Evolutionary conservation across 2,113 vertebrate species (phyloP).

Genomic region (Canis aureus): DNA sequence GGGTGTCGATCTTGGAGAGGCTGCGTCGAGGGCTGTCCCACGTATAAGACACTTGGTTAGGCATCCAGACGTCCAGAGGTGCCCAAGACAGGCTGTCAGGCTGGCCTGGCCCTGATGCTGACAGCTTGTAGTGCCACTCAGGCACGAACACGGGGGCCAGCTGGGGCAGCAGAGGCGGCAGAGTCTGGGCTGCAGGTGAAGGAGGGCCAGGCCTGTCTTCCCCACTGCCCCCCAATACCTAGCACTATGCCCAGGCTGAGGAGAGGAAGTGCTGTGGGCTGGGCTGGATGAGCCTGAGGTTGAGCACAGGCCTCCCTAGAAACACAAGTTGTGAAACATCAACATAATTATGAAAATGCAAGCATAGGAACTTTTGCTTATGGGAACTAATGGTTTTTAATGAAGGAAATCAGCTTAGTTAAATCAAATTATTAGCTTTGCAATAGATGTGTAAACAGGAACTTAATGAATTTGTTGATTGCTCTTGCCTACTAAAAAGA

Average conservation of each 20-base stretch:
- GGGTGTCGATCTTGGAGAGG: background rate
- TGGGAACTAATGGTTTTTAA: slow-evolving; percentile 83
- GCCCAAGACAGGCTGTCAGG: background rate
- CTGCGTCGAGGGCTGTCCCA: background rate
- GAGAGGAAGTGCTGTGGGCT: background rate
- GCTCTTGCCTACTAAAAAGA: slow-evolving; percentile 61
- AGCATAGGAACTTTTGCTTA: slow-evolving; percentile 69
- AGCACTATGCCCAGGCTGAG: too few species aligned
- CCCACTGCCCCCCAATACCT: background rate
- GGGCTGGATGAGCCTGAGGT: background rate
- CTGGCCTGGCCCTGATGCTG: background rate
- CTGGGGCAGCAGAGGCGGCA: background rate
- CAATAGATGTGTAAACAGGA: slow-evolving; percentile 79
- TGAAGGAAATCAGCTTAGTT: slow-evolving; percentile 80
- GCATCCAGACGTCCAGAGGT: background rate
- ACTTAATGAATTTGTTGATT: slow-evolving; percentile 78
- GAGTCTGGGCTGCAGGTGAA: background rate
- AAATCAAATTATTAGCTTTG: slow-evolving; percentile 80
- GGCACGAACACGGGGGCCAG: background rate
- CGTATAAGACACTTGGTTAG: background rate
- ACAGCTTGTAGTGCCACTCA: background rate
- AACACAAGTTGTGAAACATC: slow-evolving; percentile 73
- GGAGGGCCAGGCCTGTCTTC: background rate
- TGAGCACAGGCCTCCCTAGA: slow-evolving; percentile 48
- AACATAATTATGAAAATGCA: slow-evolving; percentile 78